Evolutionary conservation across 2,888 invertebrate genomes (phyloP).

Genomic region (Herminia tarsipennalis): DNA sequence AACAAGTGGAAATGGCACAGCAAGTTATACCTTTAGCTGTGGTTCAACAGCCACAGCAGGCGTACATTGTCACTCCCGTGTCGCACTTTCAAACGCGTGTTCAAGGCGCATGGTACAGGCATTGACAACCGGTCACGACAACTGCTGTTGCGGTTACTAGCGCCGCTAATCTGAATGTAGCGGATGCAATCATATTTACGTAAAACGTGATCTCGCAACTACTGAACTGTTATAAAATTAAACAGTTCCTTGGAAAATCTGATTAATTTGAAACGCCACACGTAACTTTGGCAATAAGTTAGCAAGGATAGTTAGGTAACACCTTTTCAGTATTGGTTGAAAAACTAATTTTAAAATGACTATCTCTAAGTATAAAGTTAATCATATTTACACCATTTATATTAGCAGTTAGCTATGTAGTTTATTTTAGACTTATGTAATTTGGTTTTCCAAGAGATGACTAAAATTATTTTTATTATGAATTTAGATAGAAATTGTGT

Average conservation of each 20-base stretch:
- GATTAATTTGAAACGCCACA: slow-evolving; percentile 55
- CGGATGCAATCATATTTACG: slow-evolving; percentile 50
- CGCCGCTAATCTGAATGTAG: slow-evolving; percentile 32
- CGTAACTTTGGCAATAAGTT: slow-evolving; percentile 79
- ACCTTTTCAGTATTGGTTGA: slow-evolving; percentile 82
- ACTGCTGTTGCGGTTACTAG: slow-evolving; percentile 38
- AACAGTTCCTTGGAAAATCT: slow-evolving; percentile 44
- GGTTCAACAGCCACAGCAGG: slow-evolving; percentile 87
- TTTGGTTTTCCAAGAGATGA: slow-evolving; percentile 40
- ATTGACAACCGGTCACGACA: slow-evolving; percentile 63
- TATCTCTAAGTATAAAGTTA: slow-evolving; percentile 73
- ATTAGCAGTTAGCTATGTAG: slow-evolving; percentile 76
- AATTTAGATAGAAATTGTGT: slow-evolving; percentile 34
- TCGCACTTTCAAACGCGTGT: slow-evolving; percentile 88
- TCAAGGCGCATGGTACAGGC: slow-evolving; percentile 85
- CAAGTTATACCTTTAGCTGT: slow-evolving; percentile 88
- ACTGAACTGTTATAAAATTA: slow-evolving; percentile 53
- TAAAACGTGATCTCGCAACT: slow-evolving; percentile 57
- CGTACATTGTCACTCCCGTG: slow-evolving; percentile 88
- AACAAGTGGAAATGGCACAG: slow-evolving; percentile 87
- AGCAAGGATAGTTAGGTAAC: slow-evolving; percentile 70
- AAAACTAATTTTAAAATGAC: slow-evolving; percentile 70
- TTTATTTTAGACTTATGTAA: slow-evolving; percentile 65
- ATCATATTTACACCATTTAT: slow-evolving; percentile 78
- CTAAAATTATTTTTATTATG: slow-evolving; percentile 40